Base-by-base conservation (phyloP, 2,113 vertebrate species). In the Nansenia antarctica region DNA sequence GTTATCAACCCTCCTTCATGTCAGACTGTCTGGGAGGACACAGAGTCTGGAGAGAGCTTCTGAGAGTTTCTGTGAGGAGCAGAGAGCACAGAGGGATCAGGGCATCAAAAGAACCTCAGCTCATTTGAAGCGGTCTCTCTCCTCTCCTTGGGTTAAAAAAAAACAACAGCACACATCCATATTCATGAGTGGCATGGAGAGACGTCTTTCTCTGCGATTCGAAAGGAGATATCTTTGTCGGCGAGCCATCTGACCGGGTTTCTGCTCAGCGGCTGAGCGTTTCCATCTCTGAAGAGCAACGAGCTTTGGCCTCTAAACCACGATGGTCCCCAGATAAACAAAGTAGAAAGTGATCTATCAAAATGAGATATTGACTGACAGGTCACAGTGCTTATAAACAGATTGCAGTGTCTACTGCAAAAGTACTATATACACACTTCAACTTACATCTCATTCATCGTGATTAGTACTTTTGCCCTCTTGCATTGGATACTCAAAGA, bases 151-250 rank as follows among this genome's bases (percentile, higher is more conserved):
- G 30, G 71, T 64, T 69, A 69, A 84, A 82, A 39, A 14, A 9
- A 39, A 9, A 39, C 11, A 39, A n/a, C n/a, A n/a, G 82, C 31
- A 42, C 62, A 72, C 78, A 82, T 86, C 45, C 65, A 83, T 87
- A 85, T 87, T 86, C 75, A 88, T 82, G 45, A 81, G 67, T 37
- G 66, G 32, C 69, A 47, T 62, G 72, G 39, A 55, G 63, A 74
- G 22, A 32, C 24, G 60, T 69, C 62, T 30, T 65, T 30, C 0
- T 78, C 45, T 66, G 27, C 71, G 67, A 70, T 60, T 79, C 72
- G 70, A 62, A 81, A 63, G 29, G 14, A 67, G 67, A 63, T 27
- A 55, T 57, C 52, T 73, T 29, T 62, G 37, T 61, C 73, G 71
- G 6, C 62, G 59, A 70, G 64, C 24, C 62, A 58, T 62, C 49